Evolutionary conservation across 2,797 vertebrate species (phyloP), one percentile per base, ranked within the genome.

Genomic region (Tragopan temminckii): DNA sequence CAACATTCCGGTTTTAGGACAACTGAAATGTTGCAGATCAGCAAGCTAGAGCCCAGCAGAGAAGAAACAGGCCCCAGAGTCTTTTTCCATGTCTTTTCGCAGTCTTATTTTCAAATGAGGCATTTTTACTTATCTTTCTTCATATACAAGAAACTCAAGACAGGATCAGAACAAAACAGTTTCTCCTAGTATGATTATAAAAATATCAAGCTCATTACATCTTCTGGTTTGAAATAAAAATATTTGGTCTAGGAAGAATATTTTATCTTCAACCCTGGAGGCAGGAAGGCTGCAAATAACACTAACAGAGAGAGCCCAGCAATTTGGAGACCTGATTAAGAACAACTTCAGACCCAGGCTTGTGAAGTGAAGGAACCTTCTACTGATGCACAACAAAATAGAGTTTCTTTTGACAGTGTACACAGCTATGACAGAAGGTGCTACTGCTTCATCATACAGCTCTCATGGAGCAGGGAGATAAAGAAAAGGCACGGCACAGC

Each of bases 171-270:
- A 87, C 27, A 77, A 80, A 80, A 18, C 27, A 53, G 9, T 74
- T 88, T 74, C 40, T 75, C 64, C 36, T 27, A 62, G n/a, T 48
- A 64, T 23, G 18, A 78, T 78, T 74, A 46, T 18, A 89, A 86
- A 94, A 46, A 52, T 31, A 88, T 16, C 33, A 76, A 82, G 66
- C 94, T 95, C 63, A 83, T 95, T 92, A 89, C 90, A 74, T 42
- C 6, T 80, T 76, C 55, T 36, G 43, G 69, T 69, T 75, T 72
- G 72, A 71, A 90, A 66, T 66, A 72, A 59, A 78, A 75, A 40
- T 88, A 83, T 50, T 86, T 88, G 66, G 35, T 84, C n/a, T 55
- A 76, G 66, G 86, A 91, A 72, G 48, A 53, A 15, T 93, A 71
- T 80, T 87, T 80, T 85, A 79, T 52, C 64, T 87, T 50, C 79